Evolutionary conservation across 2,113 vertebrate species (phyloP), one percentile per base, ranked within the genome.

Genomic region (Ovis canadensis): DNA sequence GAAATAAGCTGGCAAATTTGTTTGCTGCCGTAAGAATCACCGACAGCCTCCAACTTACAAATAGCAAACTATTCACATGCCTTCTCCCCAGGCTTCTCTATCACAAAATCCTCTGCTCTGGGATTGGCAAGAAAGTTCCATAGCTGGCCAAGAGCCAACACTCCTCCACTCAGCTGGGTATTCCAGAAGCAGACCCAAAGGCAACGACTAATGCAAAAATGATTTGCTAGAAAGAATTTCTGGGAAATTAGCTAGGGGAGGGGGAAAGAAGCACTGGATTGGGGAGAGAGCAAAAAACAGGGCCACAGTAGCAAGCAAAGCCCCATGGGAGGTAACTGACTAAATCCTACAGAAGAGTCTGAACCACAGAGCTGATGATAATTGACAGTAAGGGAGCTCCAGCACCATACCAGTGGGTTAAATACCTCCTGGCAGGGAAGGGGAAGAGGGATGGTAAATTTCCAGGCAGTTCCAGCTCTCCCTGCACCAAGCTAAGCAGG

Each of bases 1-100:
- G 40, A 97, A 96, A 50, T 67, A 95, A 96, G 33, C 16, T 93
- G 59, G 81, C 29, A 90, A 62, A 93, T 91, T 77, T 88, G 15
- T 93, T 91, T 88, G 36, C 48, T 92, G 57, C 12, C 21, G 85
- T 23, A 92, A 96, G 64, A 96, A 15, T 85, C 33, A 88, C 15
- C 27, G 16, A 57, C 36, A 86, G 71, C 17, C n/a, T 90, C 48
- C 64, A 89, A 64, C 88, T 92, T 87, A 36, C 31, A 97, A 90
- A 29, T 52, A 64, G 48, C 78, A 33, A 80, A 84, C 43, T 60
- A 88, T 54, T 88, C 21, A 88, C 48, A 74, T 55, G 10, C 14
- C 88, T 91, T 85, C 33, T 94, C 14, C 64, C 48, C 11, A 33
- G 59, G 11, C 23, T 16, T 95, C 29, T 78, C 85, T 95, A 88